A percentile compares a stretch with the other conserved stretches of the same genome.
Conservation (phyloP, 2,888 invertebrate species). For the Eulithis prunata region DNA sequence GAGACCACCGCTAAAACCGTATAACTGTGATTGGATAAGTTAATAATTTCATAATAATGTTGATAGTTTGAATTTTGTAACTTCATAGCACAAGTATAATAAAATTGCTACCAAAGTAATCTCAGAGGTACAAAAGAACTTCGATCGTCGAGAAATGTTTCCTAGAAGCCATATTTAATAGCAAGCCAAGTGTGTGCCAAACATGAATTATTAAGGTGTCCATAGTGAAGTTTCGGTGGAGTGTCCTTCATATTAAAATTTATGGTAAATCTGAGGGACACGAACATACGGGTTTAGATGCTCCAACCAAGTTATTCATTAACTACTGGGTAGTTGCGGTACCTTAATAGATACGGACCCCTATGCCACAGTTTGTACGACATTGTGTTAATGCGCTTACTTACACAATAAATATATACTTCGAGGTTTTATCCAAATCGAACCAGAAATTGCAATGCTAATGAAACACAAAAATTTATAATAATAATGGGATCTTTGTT, state of each 20-base stretch:
- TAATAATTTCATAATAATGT: background rate
- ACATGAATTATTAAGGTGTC: constrained; percentile 31
- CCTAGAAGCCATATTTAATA: constrained; percentile 24
- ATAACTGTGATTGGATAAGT: no score
- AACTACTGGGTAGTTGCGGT: constrained; percentile 22
- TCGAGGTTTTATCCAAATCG: no score
- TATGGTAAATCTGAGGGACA: constrained; percentile 30
- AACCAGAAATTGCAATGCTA: no score
- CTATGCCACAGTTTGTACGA: constrained; percentile 10
- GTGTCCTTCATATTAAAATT: constrained; percentile 31
- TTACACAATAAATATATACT: constrained; percentile 8
- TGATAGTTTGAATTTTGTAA: background rate
- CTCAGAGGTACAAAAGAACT: constrained; percentile 18
- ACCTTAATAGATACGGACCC: constrained; percentile 14
- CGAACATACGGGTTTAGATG: constrained; percentile 14
- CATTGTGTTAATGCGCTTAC: constrained; percentile 3
- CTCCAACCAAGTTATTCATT: constrained; percentile 29
- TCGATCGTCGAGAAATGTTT: constrained; percentile 24
- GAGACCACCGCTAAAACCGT: no score
- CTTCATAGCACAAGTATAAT: background rate
- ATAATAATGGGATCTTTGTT: no score
- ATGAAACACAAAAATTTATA: no score
- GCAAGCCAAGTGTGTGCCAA: constrained; percentile 26
- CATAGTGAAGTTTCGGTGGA: constrained; percentile 20
- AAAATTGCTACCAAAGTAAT: constrained; percentile 19